Base-by-base conservation (phyloP, 2,113 vertebrate species). In the Phainopepla nitens region DNA sequence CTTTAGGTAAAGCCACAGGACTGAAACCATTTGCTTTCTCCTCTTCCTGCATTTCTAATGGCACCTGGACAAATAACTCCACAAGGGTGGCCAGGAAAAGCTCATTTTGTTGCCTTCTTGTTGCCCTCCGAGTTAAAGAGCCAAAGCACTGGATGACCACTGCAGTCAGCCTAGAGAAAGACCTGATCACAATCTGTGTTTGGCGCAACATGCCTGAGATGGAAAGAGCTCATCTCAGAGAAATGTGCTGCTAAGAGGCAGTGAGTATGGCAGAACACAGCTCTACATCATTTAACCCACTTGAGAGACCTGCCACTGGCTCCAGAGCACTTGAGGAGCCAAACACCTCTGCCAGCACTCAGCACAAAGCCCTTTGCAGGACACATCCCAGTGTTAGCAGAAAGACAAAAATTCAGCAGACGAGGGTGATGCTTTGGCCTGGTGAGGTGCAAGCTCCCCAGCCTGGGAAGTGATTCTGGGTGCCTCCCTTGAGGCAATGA, bases 21-120 rank as follows among this genome's bases (percentile, higher is more conserved):
- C 39, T 82, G 50, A 82, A 91, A 91, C 13, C 15, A 53, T 79
- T 61, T 82, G 25, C 35, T 83, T 86, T 73, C 54, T 90, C 45
- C 71, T 90, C 50, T 56, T 70, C 47, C 29, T 35, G 21, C 36
- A 24, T 53, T 47, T 69, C 45, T 53, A 65, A 69, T 13, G 20
- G 33, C 33, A 31, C 17, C 36, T 6, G 15, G 45, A 86, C 41
- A 62, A 76, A 35, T 6, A 58, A 33, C 2, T 6, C 29, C 25
- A 25, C 3, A 7, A n/a, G 14, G 6, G 7, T 9, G 57, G 41
- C 4, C 15, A 71, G 31, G 35, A 60, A 73, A 78, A 82, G 4
- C 31, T 91, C 5, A 0, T 56, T 87, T 79, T 69, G 2, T 28
- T 82, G 42, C 21, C 15, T 75, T 66, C 21, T 19, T 11, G 5